Evolutionary conservation across 2,888 invertebrate species (phyloP).

Genomic region (Drosophila melanosoma): DNA sequence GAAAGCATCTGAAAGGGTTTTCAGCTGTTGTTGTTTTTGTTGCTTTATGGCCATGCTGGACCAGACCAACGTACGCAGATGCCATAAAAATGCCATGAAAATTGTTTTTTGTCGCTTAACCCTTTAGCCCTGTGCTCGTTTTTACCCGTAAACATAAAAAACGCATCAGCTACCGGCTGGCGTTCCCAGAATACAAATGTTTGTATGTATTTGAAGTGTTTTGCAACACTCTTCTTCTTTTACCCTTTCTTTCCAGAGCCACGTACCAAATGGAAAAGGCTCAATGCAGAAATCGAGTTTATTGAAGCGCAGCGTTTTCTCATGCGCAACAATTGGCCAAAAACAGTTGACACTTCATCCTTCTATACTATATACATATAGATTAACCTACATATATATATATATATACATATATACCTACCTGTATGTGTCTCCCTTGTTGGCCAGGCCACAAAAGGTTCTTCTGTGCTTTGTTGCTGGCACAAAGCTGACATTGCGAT

Average conservation of each 20-base stretch:
- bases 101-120: constrained; percentile 52
- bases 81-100: constrained; percentile 49
- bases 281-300: constrained; percentile 41
- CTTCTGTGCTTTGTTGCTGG: constrained; percentile 23
- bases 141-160: constrained; percentile 44
- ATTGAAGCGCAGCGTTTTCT: constrained; percentile 54
- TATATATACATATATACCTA: constrained; percentile 8
- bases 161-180: constrained; percentile 57
- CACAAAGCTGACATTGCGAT: constrained; percentile 61
- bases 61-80: constrained; percentile 52
- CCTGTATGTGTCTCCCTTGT: constrained; percentile 21
- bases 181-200: constrained; percentile 46
- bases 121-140: constrained; percentile 33
- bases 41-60: constrained; percentile 45
- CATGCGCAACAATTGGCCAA: constrained; percentile 59
- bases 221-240: background rate
- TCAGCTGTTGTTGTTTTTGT: constrained; percentile 34
- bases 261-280: background rate
- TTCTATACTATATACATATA: constrained; percentile 1
- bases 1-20: constrained; percentile 49
- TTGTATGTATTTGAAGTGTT: constrained; percentile 5
- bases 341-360: constrained; percentile 20
- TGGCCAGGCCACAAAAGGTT: constrained; percentile 47
- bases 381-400: background rate
- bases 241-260: background rate